Evolutionary conservation across 2,113 vertebrate genomes (phyloP), one percentile per base, ranked within the genome.

Genomic region (Noctilio leporinus): DNA sequence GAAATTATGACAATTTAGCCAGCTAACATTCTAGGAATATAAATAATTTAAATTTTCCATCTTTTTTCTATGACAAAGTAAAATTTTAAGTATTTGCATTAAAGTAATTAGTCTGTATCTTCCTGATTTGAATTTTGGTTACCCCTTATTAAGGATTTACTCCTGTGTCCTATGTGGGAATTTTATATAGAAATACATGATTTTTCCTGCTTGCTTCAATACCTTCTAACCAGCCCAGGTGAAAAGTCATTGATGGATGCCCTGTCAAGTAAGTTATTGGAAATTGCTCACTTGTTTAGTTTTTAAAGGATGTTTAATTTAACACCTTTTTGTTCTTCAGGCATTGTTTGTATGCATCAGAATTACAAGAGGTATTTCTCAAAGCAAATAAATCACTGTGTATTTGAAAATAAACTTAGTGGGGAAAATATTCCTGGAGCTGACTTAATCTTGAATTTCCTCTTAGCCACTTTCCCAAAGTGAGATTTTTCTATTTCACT

Each of bases 251-350:
- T 95, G 95, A 92, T 95, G 81, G 88, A 95, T 96, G 72, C 16
- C 72, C 43, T 95, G 65, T 78, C 88, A 83, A 75, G 53, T 73
- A 88, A 88, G 77, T 70, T 95, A 94, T 65, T 92, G 89, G 91
- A 93, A 94, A 97, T 59, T 83, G 43, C 45, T 95, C 43, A 95
- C 76, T 95, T 93, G 76, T 84, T 93, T 57, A 73, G n/a, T 75
- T 96, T 90, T 96, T 86, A 86, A 96, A 96, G 65, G 55, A 77
- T 92, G 20, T 73, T 93, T 93, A 95, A 75, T 73, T 93, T 93
- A 95, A 70, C n/a, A 77, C 45, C 33, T 92, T 96, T 84, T 93
- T 95, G 84, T 87, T 93, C 65, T 88, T 96, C 20, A 69, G 85
- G 38, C n/a, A 43, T 94, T 38, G 59, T 92, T 95, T 97, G 24